Evolutionary conservation across 2,888 invertebrate genomes (phyloP).

Genomic region (Pandemis cinnamomeana): DNA sequence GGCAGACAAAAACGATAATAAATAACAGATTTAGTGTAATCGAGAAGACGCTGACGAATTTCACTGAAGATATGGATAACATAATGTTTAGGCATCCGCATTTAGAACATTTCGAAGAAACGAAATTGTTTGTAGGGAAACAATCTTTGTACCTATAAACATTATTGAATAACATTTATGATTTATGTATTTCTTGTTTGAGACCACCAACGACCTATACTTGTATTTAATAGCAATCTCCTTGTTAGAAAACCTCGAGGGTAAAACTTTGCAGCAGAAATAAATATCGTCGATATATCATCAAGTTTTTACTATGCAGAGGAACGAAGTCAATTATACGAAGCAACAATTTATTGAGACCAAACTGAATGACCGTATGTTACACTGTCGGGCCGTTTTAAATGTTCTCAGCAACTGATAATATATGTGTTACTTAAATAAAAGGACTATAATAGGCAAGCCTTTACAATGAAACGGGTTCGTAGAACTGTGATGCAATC

Average conservation of each 20-base stretch:
- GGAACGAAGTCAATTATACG: constrained; percentile 17
- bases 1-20: constrained; percentile 68
- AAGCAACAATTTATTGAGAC: constrained; percentile 15
- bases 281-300: constrained; percentile 24
- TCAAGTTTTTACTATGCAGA: constrained; percentile 19
- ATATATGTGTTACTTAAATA: constrained; percentile 17
- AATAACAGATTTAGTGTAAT: constrained; percentile 62
- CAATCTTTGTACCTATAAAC: not conserved
- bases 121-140: not conserved
- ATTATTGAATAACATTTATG: constrained; percentile 8
- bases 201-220: constrained; percentile 19
- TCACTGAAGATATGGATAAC: constrained; percentile 52
- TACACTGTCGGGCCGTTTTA: not conserved
- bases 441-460: constrained; percentile 28
- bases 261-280: constrained; percentile 14
- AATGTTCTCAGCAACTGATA: not conserved
- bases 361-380: constrained; percentile 4
- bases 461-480: constrained; percentile 35
- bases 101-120: not conserved
- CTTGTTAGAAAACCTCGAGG: constrained; percentile 7
- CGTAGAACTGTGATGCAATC: constrained; percentile 53
- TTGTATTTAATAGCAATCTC: constrained; percentile 17
- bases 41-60: constrained; percentile 68
- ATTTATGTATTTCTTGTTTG: constrained; percentile 13
- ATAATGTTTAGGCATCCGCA: not conserved